phyloP scores from a whole-genome alignment of 2,797 vertebrate genomes.

The Odontamblyopus lacepedii region DNA sequence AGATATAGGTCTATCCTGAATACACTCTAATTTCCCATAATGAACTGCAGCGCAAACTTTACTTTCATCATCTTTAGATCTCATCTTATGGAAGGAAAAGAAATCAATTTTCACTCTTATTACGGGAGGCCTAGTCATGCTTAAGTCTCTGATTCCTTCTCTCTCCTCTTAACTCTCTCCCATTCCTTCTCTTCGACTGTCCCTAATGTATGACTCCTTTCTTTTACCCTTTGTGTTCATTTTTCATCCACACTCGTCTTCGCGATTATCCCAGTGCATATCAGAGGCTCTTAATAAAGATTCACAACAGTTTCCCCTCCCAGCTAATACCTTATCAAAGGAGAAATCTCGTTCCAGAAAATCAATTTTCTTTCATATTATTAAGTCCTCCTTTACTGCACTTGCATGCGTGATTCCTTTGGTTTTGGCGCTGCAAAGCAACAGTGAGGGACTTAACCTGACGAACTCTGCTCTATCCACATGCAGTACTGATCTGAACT shows the following conservation, averaged over 20 bases:
- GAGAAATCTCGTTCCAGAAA: constrained; percentile 84
- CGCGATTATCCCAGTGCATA: constrained; percentile 78
- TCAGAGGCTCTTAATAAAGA: constrained; percentile 83
- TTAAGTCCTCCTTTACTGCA: constrained; percentile 79
- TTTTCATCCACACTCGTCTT: constrained; percentile 72
- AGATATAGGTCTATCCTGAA: constrained; percentile 61
- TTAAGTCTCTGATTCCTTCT: constrained; percentile 66
- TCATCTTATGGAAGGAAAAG: constrained; percentile 74
- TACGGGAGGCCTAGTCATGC: constrained; percentile 69
- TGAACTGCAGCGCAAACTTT: constrained; percentile 70
- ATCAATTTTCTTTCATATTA: constrained; percentile 87
- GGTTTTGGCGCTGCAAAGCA: constrained; percentile 63
- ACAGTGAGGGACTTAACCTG: constrained; percentile 75
- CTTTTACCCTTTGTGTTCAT: constrained; percentile 70
- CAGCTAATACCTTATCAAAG: constrained; percentile 86
- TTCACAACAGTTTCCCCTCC: constrained; percentile 83
- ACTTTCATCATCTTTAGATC: constrained; percentile 79
- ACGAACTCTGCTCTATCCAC: constrained; percentile 51
- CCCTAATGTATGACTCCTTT: constrained; percentile 67
- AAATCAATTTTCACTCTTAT: constrained; percentile 80
- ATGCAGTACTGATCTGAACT: constrained; percentile 60
- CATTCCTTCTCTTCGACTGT: constrained; percentile 53
- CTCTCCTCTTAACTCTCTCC: constrained; percentile 47
- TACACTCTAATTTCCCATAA: constrained; percentile 70
- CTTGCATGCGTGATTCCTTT: constrained; percentile 74